Conservation (phyloP, 2,888 invertebrate species). For the Orthonevra nobilis region DNA sequence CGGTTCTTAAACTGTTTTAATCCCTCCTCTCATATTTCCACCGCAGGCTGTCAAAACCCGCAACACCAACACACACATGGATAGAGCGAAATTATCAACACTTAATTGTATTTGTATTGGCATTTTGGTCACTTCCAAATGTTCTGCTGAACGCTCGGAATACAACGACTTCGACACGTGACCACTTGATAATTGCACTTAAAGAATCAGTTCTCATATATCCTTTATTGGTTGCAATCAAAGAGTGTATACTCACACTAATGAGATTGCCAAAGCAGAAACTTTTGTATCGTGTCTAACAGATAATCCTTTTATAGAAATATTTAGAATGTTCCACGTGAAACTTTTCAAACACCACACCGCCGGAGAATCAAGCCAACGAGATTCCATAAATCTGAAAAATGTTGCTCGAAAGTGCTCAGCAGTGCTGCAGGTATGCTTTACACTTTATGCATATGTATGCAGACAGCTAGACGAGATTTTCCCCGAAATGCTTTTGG, state of each 20-base stretch:
- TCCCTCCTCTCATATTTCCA: slow-evolving; percentile 44
- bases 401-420: too few relatives aligned
- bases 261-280: not conserved
- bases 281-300: not conserved
- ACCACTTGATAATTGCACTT: slow-evolving; percentile 43
- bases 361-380: slow-evolving; percentile 44
- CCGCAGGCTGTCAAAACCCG: not conserved
- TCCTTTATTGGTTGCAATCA: not conserved
- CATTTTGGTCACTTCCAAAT: slow-evolving; percentile 26
- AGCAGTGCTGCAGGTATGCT: not conserved
- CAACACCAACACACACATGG: not conserved
- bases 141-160: not conserved
- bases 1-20: slow-evolving; percentile 3
- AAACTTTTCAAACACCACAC: slow-evolving; percentile 11
- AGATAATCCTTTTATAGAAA: not conserved
- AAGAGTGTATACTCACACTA: slow-evolving; percentile 5
- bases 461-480: slow-evolving; percentile 2
- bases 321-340: slow-evolving; percentile 3
- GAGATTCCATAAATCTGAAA: slow-evolving; percentile 51
- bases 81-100: slow-evolving; percentile 28
- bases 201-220: slow-evolving; percentile 5
- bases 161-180: slow-evolving; percentile 51
- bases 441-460: too few relatives aligned
- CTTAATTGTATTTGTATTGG: slow-evolving; percentile 38
- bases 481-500: slow-evolving; percentile 8